Evolutionary conservation across 2,113 vertebrate genomes (phyloP).

Genomic region (Benitochromis conjunctus): DNA sequence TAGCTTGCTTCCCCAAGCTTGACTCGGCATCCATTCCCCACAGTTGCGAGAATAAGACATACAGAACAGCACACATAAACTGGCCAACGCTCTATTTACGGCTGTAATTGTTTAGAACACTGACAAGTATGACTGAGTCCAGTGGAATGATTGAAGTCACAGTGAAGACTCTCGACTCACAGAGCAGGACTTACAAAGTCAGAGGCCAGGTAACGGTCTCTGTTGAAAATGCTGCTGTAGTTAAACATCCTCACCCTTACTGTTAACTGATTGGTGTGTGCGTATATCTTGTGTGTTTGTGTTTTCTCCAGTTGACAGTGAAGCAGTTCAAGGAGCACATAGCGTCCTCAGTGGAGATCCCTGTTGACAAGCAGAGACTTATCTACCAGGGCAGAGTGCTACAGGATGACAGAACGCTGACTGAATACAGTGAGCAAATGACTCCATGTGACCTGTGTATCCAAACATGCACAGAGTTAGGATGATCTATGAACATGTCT

Average conservation of each 20-base stretch:
- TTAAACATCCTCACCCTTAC: background rate
- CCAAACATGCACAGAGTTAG: background rate
- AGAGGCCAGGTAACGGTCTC: constrained; percentile 74
- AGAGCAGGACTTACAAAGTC: constrained; percentile 82
- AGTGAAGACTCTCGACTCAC: constrained; percentile 85
- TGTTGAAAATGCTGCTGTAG: background rate
- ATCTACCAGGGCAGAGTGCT: constrained; percentile 86
- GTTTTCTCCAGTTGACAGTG: constrained; percentile 75
- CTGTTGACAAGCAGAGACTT: constrained; percentile 82
- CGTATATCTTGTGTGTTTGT: background rate
- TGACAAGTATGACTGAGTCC: constrained; percentile 68
- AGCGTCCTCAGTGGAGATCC: constrained; percentile 78
- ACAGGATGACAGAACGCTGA: constrained; percentile 82
- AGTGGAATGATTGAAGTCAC: constrained; percentile 75
- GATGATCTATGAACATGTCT: background rate
- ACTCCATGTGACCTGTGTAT: background rate
- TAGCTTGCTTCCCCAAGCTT: background rate
- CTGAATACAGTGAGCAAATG: constrained; percentile 82
- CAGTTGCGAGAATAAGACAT: background rate
- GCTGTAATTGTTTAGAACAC: background rate
- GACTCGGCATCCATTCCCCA: background rate
- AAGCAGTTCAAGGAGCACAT: constrained; percentile 87
- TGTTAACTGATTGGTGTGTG: background rate
- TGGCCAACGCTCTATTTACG: accelerated
- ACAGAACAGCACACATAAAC: background rate